Conservation (phyloP, 2,113 vertebrate species). For the Xerus inauris region DNA sequence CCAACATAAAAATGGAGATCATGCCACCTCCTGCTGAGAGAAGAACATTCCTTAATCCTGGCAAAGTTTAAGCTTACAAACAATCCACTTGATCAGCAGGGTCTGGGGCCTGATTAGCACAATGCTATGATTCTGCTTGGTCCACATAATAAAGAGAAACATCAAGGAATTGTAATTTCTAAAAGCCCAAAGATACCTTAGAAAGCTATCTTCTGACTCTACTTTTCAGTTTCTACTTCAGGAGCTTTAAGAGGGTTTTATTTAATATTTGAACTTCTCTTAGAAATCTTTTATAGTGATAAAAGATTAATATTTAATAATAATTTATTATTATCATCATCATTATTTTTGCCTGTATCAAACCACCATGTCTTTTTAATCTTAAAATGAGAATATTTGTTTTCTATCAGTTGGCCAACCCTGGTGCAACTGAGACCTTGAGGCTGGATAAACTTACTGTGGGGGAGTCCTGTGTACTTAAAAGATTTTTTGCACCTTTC, state of each 20-base stretch:
- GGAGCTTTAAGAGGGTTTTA: background rate
- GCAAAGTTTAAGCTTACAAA: slow-evolving; percentile 1
- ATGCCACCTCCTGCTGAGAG: background rate
- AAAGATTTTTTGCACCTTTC: background rate
- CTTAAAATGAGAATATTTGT: background rate
- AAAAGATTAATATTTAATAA: background rate
- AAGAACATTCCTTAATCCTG: background rate
- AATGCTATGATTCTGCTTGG: background rate
- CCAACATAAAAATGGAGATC: background rate
- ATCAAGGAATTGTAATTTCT: background rate
- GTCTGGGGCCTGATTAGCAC: background rate
- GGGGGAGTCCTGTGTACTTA: background rate
- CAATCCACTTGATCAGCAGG: background rate
- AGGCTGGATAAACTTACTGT: background rate
- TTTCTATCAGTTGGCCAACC: background rate
- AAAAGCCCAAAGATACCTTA: background rate
- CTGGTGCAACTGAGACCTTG: background rate
- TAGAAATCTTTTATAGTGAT: background rate
- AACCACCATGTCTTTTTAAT: background rate
- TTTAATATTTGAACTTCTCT: slow-evolving; percentile 17
- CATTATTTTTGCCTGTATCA: background rate
- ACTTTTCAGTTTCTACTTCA: background rate
- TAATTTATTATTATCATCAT: too few species aligned
- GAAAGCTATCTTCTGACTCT: background rate
- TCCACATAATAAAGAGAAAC: background rate